Conservation (phyloP, 92 coral and sea anemone genomes). For the Porites rus region DNA sequence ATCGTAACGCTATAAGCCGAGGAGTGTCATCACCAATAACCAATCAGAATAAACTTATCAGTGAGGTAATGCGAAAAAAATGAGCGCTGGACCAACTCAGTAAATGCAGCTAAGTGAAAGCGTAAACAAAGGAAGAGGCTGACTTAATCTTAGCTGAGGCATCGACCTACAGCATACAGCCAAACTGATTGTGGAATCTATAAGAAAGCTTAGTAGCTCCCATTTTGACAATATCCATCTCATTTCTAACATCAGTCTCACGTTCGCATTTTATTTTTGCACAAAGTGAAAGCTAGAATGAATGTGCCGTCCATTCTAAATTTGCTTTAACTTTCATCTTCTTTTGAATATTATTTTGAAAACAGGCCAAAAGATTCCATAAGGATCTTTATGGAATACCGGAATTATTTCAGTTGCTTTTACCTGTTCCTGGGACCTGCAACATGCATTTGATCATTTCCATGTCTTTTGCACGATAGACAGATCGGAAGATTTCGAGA, state of each 20-base stretch:
- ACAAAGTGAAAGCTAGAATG: conserved; percentile 19
- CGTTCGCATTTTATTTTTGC: conserved; percentile 11
- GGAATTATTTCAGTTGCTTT: conserved; percentile 1
- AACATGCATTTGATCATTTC: conserved; percentile 13
- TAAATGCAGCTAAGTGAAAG: conserved; percentile 11
- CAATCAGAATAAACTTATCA: conserved; percentile 17
- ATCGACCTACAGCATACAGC: conserved; percentile 15
- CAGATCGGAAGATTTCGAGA: conserved; percentile 8
- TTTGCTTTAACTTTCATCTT: conserved; percentile 27
- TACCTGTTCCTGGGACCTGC: neutral
- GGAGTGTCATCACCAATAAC: conserved; percentile 30
- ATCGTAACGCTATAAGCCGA: conserved; percentile 33
- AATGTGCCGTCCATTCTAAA: conserved; percentile 27
- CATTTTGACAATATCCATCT: conserved; percentile 10
- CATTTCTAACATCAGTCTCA: conserved; percentile 15
- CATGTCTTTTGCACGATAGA: neutral
- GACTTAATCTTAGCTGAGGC: conserved; percentile 19
- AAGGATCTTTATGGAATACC: conserved; percentile 7
- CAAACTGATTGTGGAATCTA: conserved; percentile 23
- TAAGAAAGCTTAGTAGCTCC: conserved; percentile 22
- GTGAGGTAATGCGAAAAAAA: conserved; percentile 27
- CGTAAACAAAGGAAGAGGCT: neutral
- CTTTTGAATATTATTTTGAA: conserved; percentile 21
- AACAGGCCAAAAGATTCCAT: neutral
- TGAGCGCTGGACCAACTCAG: conserved; percentile 9